Evolutionary conservation across 2,113 vertebrate species (phyloP), one percentile per base, ranked within the genome.

Genomic region (Noctilio leporinus): DNA sequence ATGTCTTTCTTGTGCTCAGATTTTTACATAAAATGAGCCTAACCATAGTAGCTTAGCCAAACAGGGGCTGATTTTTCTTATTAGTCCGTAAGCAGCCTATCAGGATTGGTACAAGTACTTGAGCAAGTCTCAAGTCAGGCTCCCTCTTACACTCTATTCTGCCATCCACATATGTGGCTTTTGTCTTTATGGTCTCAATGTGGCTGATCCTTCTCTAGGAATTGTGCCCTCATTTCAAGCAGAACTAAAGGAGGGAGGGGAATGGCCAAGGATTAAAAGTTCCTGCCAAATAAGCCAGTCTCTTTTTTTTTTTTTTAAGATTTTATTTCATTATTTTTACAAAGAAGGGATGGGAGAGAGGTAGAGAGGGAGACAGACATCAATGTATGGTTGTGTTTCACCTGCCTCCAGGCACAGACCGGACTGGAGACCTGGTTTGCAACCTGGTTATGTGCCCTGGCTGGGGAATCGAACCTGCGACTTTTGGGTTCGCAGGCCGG

Each of bases 261-360:
- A 43, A 85, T 43, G 16, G 45, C n/a, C 81, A 86, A 70, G 4
- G 4, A 55, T 65, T 57, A 90, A 45, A 45, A 28, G 15, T 69
- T 53, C 1, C 22, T 75, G n/a, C n/a, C 40, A 83, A 89, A 64
- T 30, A 22, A 90, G 16, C 10, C 8, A 62, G 55, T 89, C 30
- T 45, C 49, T 78, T 89, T 88, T 93, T 45, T 43, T 78, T 89
- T 88, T 93, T n/a, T n/a, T n/a, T n/a, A n/a, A n/a, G n/a, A n/a
- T n/a, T n/a, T n/a, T n/a, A n/a, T n/a, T n/a, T n/a, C n/a, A n/a
- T n/a, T n/a, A n/a, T n/a, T n/a, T n/a, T n/a, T n/a, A n/a, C n/a
- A n/a, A n/a, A n/a, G n/a, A n/a, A n/a, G n/a, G n/a, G n/a, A n/a
- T n/a, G n/a, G n/a, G n/a, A n/a, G n/a, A n/a, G n/a, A n/a, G n/a